Conservation (phyloP, 64 coral and sea anemone genomes). For the Trachythela sp. region DNA sequence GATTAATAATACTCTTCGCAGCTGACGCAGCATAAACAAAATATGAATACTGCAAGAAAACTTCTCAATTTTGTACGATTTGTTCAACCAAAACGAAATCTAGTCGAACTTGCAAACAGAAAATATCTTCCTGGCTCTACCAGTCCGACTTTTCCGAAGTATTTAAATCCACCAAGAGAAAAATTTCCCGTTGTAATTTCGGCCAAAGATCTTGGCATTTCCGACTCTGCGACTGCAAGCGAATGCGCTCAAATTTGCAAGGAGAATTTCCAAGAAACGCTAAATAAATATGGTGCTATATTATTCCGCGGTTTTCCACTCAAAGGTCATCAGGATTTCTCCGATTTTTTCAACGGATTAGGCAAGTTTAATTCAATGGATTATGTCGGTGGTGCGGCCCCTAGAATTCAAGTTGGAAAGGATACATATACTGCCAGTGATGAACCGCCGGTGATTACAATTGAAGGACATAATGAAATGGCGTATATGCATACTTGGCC, state of each 20-base stretch:
- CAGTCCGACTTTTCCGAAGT: constrained; percentile 37
- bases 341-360: constrained; percentile 36
- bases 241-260: constrained; percentile 28
- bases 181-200: constrained; percentile 29
- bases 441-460: constrained; percentile 47
- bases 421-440: constrained; percentile 52
- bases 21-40: no score
- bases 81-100: neutral
- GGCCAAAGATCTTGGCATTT: constrained; percentile 28
- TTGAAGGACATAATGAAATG: constrained; percentile 61
- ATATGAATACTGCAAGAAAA: neutral
- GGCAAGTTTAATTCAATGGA: constrained; percentile 37
- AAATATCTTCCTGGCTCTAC: constrained; percentile 39
- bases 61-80: neutral
- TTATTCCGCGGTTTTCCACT: constrained; percentile 53
- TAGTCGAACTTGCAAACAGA: constrained; percentile 44
- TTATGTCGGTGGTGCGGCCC: constrained; percentile 53
- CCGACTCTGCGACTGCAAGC: neutral
- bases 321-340: constrained; percentile 23
- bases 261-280: constrained; percentile 18
- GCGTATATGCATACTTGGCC: constrained; percentile 61
- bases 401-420: constrained; percentile 32
- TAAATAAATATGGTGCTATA: constrained; percentile 51
- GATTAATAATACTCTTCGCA: no score
- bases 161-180: constrained; percentile 23